A percentile compares a stretch with the other conserved stretches of the same genome.
phyloP scores from a whole-genome alignment of 2,113 vertebrate genomes.

The Dissostichus mawsoni region DNA sequence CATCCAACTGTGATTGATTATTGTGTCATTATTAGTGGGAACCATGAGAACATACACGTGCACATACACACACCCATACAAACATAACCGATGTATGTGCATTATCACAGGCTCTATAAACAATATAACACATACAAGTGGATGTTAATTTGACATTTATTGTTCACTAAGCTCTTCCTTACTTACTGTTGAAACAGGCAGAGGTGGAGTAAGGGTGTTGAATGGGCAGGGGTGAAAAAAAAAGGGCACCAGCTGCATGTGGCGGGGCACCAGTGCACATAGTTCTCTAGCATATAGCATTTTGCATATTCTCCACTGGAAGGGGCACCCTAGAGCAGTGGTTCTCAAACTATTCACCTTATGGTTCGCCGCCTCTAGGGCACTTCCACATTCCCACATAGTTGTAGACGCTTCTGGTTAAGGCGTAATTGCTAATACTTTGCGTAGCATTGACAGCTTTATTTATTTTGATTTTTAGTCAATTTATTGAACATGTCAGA shows the following conservation, averaged over 20 bases:
- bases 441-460: too few relatives aligned
- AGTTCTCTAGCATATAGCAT: background rate
- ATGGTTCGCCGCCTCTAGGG: too few relatives aligned
- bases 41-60: slow-evolving; percentile 12
- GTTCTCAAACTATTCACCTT: too few relatives aligned
- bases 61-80: background rate
- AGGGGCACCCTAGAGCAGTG: background rate
- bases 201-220: background rate
- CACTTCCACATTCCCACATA: too few relatives aligned
- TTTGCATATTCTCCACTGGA: background rate
- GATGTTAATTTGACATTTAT: background rate
- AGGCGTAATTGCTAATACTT: too few relatives aligned
- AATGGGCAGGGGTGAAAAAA: background rate
- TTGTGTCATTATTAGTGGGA: slow-evolving; percentile 63
- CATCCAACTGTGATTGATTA: slow-evolving; percentile 67
- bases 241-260: too few relatives aligned
- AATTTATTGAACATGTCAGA: too few relatives aligned
- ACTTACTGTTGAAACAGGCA: background rate
- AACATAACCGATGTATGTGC: background rate
- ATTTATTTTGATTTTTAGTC: too few relatives aligned
- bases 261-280: background rate
- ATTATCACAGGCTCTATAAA: background rate
- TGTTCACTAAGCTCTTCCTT: background rate
- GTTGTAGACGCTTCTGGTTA: too few relatives aligned
- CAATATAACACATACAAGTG: background rate